Base-by-base conservation (phyloP, 2,113 vertebrate genomes). In the Nematolebias whitei region DNA sequence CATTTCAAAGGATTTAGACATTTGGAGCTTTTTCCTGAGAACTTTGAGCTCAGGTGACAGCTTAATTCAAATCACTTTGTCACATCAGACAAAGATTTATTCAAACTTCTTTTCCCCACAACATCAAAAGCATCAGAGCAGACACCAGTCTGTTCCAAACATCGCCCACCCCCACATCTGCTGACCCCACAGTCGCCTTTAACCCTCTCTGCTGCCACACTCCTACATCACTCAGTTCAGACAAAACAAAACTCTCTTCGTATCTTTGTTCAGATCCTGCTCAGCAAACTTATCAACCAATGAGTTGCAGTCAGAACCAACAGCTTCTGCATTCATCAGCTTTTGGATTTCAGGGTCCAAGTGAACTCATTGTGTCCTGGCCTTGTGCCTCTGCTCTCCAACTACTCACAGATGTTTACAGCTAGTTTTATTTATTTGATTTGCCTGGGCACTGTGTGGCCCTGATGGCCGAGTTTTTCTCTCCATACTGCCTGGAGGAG, bases 391-490 rank as follows among this genome's bases (percentile, higher is more conserved):
- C 11, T 5, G 43, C 40, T 40, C n/a, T 24, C 29, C 71, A 26
- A 26, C 62, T 1, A 63, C 47, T 1, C 51, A 83, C 53, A 73
- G 60, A 74, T 76, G 78, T 86, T 87, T 76, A 80, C 76, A 76
- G 52, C 45, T 12, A 59, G 74, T 38, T 26, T 2, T 76, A 82
- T 88, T 85, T 88, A 56, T 86, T 82, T 87, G 62, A 84, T 63
- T 74, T 64, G 56, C 35, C 60, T 12, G 9, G 19, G 47, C 54
- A 74, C 32, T 71, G 39, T 14, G 40, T 22, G 4, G 50, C 48
- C 53, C 57, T 32, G 51, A 40, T 12, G 51, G 71, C 78, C 74
- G 60, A 66, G 35, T 67, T 77, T 81, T 82, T 88, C 70, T 72
- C 74, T 72, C 19, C 66, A 16, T 63, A 13, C 18, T 56, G 45